Conservation (phyloP, 1,140 invertebrate genomes). For the Cydia pomonella region DNA sequence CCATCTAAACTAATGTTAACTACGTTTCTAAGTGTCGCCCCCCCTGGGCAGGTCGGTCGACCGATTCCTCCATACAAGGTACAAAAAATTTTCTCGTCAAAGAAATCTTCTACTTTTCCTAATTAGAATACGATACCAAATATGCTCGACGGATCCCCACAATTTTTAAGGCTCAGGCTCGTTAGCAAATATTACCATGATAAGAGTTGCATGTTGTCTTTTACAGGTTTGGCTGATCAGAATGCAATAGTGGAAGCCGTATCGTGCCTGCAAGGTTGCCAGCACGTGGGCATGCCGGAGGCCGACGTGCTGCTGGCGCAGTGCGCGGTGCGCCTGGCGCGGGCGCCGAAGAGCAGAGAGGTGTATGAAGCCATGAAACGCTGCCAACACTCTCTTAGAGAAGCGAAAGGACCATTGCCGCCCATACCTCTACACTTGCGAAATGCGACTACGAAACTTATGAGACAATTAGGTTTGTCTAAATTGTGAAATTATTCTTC, state of each 20-base stretch:
- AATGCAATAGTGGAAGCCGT: constrained; percentile 83
- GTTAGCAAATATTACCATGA: too few species aligned
- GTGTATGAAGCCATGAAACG: constrained; percentile 85
- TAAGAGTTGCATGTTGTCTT: background rate
- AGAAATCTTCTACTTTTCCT: too few species aligned
- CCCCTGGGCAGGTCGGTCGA: too few species aligned
- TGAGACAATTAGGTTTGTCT: constrained; percentile 86
- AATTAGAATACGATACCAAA: too few species aligned
- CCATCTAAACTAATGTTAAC: too few species aligned
- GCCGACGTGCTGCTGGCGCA: constrained; percentile 89
- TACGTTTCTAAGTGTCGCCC: too few species aligned
- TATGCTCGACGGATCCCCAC: too few species aligned
- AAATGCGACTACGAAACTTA: constrained; percentile 90
- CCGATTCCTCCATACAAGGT: too few species aligned
- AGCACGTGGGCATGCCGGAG: constrained; percentile 91
- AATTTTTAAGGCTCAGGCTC: too few species aligned
- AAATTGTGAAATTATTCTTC: too few species aligned
- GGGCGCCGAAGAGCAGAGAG: constrained; percentile 88
- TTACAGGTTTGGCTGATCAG: constrained; percentile 81
- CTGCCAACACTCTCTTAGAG: constrained; percentile 82
- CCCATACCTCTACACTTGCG: constrained; percentile 88
- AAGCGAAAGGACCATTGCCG: constrained; percentile 86
- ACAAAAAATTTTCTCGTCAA: too few species aligned
- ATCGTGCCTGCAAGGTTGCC: constrained; percentile 88
- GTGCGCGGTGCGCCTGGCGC: constrained; percentile 87